phyloP scores from a whole-genome alignment of 1,140 invertebrate genomes.

The Sarcophaga bullata region DNA sequence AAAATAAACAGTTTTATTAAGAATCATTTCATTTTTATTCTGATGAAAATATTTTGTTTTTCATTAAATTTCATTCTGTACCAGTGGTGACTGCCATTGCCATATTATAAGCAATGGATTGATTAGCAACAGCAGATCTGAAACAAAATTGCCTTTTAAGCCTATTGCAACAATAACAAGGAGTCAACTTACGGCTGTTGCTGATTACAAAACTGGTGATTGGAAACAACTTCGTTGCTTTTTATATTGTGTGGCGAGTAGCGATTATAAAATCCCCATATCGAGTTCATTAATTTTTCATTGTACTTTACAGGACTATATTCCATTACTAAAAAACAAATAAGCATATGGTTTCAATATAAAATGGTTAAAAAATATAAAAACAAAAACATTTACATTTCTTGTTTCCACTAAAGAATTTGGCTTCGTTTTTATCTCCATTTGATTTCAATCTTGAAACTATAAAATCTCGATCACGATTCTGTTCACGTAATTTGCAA shows the following conservation, averaged over 20 bases:
- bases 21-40: background rate
- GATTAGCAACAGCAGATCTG: conserved; percentile 47
- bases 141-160: background rate
- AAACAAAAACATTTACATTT: conserved; percentile 52
- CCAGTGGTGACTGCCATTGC: conserved; percentile 44
- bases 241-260: conserved; percentile 88
- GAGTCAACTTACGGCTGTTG: conserved; percentile 68
- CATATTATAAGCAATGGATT: conserved; percentile 46
- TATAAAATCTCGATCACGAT: conserved; percentile 63
- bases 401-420: conserved; percentile 49
- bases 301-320: conserved; percentile 79
- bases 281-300: conserved; percentile 88
- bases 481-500: conserved; percentile 68
- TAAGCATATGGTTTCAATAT: conserved; percentile 24
- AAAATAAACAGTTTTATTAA: background rate
- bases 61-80: conserved; percentile 44
- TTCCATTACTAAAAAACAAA: conserved; percentile 64
- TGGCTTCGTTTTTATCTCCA: conserved; percentile 53
- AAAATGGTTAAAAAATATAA: background rate
- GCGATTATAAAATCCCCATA: conserved; percentile 88
- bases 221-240: conserved; percentile 75
- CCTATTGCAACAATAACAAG: background rate
- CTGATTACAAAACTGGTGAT: conserved; percentile 65
- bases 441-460: conserved; percentile 56
- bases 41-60: conserved; percentile 36